These are phyloP conservation scores for Propithecus coquereli DNA, from an alignment of 2,113 vertebrate genomes.

Conservation along the genomic window DNA sequence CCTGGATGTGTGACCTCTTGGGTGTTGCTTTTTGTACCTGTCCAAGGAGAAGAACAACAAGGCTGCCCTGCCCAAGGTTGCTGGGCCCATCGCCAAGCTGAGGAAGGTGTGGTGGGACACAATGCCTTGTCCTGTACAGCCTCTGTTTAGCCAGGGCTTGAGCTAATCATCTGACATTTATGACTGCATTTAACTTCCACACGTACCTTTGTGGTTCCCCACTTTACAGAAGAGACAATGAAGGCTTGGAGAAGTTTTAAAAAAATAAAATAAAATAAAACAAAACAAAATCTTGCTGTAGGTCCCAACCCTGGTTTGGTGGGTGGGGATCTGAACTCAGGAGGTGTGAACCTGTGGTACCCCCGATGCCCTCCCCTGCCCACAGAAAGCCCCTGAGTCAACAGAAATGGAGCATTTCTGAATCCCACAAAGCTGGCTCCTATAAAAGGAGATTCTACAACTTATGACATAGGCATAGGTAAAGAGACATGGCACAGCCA, in stretches of 20 bases:
- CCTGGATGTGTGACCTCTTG: not conserved
- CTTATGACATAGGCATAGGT: fast-evolving
- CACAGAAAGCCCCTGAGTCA: not conserved
- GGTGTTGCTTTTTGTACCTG: not conserved
- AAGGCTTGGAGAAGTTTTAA: not conserved
- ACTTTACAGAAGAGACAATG: not conserved
- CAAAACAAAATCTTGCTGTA: not conserved
- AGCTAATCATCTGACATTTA: not conserved
- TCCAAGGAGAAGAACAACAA: not conserved
- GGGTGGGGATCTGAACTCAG: not conserved
- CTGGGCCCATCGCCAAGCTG: not conserved
- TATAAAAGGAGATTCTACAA: not conserved
- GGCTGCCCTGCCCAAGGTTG: too few species aligned
- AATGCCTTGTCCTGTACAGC: not conserved
- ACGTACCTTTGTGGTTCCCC: too few species aligned
- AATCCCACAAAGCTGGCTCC: not conserved
- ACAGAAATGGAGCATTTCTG: not conserved
- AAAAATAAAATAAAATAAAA: not conserved
- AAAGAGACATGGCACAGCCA: not conserved
- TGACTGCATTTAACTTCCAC: not conserved
- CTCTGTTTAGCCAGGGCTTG: not conserved
- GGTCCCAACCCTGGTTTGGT: not conserved
- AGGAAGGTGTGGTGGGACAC: too few species aligned
- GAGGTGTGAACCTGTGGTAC: not conserved
- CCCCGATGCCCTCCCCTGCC: too few species aligned